Base-by-base conservation (phyloP, 2,113 vertebrate species). In the Oryzias curvinotus region DNA sequence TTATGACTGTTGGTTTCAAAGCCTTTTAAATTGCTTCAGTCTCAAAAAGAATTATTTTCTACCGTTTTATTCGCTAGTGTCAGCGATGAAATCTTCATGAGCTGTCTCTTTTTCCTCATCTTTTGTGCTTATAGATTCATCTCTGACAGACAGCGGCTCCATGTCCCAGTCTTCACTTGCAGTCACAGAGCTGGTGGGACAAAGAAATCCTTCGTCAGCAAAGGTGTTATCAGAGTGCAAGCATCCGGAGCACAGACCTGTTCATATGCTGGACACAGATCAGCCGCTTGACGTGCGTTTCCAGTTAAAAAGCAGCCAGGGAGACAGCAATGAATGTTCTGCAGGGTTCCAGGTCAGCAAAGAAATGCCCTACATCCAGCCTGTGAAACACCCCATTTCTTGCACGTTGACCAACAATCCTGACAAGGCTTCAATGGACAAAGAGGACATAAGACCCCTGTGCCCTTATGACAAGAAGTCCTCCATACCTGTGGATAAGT, bases 131-230 rank as follows among this genome's bases (percentile, higher is more conserved):
- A 84, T 77, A 99, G 97, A 99, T 92, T 96, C 96, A 71, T 95
- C 96, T 57, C 73, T 98, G 87, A 95, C 95, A 52, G 97, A 98
- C 57, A 95, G 95, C 83, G 94, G 93, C 89, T 95, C 96, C 68
- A 92, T 93, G 89, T 93, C 92, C 47, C 96, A 96, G 69, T 96
- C 96, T 19, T 97, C 96, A 13, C 87, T 95, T 65, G 91, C 93
- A 69, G 95, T 93, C 81, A 91, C 94, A 73, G 96, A 96, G 84
- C 92, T 96, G 46, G 91, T 95, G 62, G 90, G 93, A 64, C 95
- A 95, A 81, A 93, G 92, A 60, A 95, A 94, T 70, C 92, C 94
- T 58, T 94, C 95, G 78, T 94, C 95, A 75, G 93, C 95, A 71
- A 95, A 96, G 85, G 91, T 94, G 79, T 93, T 94, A 75, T 90